Evolutionary conservation across 1,140 invertebrate genomes (phyloP).

Genomic region (Caenorhabditis brenneri): DNA sequence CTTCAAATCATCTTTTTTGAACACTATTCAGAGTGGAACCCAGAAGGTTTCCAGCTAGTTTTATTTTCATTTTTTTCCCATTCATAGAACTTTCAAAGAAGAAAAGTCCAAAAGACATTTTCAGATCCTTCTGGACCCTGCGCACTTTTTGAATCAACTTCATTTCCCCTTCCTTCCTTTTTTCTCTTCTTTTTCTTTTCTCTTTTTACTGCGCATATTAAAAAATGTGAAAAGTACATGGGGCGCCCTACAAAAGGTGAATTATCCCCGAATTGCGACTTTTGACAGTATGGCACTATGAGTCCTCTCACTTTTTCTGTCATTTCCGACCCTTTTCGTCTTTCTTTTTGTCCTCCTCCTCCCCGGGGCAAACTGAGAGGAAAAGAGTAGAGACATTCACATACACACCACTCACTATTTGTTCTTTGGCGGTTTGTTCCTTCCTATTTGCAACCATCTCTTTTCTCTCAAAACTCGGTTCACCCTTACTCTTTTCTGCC

Average conservation of each 20-base stretch:
- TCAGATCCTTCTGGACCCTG: neutral
- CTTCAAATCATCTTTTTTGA: neutral
- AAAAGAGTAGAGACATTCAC: constrained; percentile 40
- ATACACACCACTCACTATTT: constrained; percentile 30
- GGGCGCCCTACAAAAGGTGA: neutral
- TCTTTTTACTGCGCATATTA: neutral
- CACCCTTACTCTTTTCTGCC: constrained; percentile 18
- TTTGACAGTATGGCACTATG: constrained; percentile 4
- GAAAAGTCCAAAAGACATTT: neutral
- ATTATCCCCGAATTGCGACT: neutral
- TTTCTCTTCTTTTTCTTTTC: neutral
- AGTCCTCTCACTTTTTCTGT: neutral
- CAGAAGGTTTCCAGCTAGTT: too few species aligned
- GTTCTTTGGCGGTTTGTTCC: constrained; percentile 41
- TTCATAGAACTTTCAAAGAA: neutral
- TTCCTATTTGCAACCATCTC: constrained; percentile 37
- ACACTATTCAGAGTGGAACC: too few species aligned
- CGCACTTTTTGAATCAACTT: constrained; percentile 3
- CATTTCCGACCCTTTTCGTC: constrained; percentile 25
- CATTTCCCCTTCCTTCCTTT: neutral
- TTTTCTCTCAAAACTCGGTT: neutral
- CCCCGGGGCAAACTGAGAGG: constrained; percentile 28
- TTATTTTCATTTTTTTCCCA: too few species aligned
- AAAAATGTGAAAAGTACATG: neutral
- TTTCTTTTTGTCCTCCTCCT: neutral